phyloP scores from a whole-genome alignment of 2,113 vertebrate genomes.

The Pandion haliaetus region DNA sequence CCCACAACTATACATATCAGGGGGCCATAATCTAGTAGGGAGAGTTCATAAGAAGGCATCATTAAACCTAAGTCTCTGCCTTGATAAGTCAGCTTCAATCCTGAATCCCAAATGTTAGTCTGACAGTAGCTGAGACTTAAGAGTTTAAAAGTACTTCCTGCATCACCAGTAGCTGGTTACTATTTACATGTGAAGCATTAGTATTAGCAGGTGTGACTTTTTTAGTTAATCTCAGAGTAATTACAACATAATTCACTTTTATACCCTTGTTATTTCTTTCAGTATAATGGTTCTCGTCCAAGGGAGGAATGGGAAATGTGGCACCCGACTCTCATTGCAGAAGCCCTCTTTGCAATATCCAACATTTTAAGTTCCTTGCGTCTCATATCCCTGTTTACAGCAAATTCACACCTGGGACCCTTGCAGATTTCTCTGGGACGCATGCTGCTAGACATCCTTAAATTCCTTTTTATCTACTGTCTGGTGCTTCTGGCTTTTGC shows the following conservation, averaged over 20 bases:
- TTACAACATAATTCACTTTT: not conserved
- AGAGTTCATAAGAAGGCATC: not conserved
- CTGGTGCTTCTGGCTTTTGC: conserved; percentile 96
- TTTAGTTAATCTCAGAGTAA: not conserved
- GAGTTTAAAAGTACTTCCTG: not conserved
- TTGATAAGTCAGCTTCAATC: not conserved
- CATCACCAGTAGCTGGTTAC: not conserved
- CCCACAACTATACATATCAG: not conserved
- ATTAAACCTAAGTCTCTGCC: not conserved
- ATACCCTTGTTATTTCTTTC: conserved; percentile 34
- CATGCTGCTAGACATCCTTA: conserved; percentile 98
- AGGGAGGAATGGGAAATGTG: conserved; percentile 98
- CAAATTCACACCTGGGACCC: conserved; percentile 97
- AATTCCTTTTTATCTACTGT: conserved; percentile 99
- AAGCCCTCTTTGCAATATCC: conserved; percentile 97
- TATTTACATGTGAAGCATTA: not conserved
- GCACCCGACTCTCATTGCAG: conserved; percentile 96
- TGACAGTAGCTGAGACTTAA: not conserved
- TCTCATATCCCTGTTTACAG: conserved; percentile 98
- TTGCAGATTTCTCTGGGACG: conserved; percentile 97
- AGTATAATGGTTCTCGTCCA: conserved; percentile 95
- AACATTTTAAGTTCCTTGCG: conserved; percentile 98
- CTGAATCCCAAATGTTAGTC: not conserved
- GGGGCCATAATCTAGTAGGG: not conserved
- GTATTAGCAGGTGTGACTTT: not conserved